A percentile compares a stretch with the other conserved stretches of the same genome.
Conservation (phyloP, 1,140 invertebrate species). For the Dendroctonus ponderosae region DNA sequence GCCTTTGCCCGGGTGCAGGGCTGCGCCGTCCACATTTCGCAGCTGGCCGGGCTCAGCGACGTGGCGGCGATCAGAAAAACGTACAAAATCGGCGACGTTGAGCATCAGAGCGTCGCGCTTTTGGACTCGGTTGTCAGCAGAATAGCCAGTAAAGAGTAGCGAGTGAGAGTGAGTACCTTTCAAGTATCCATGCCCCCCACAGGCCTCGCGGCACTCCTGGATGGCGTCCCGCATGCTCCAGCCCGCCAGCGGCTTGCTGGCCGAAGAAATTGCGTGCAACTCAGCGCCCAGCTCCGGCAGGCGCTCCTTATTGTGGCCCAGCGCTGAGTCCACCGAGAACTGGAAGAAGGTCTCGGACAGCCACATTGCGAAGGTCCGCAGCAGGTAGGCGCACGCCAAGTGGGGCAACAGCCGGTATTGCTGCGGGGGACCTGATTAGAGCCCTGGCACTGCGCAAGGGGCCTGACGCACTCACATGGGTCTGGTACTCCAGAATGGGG, state of each 20-base stretch:
- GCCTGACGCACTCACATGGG: slow-evolving; percentile 64
- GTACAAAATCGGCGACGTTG: slow-evolving; percentile 39
- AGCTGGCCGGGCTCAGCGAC: slow-evolving; percentile 36
- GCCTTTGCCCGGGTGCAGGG: slow-evolving; percentile 36
- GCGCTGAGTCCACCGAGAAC: slow-evolving; percentile 44
- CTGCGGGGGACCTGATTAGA: slow-evolving; percentile 53
- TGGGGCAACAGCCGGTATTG: slow-evolving; percentile 92
- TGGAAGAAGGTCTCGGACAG: slow-evolving; percentile 44
- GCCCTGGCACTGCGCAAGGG: background rate
- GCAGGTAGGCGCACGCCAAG: slow-evolving; percentile 74
- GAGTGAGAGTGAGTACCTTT: slow-evolving; percentile 57
- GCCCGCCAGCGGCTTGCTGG: slow-evolving; percentile 80
- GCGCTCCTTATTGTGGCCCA: slow-evolving; percentile 39
- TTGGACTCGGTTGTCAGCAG: slow-evolving; percentile 45
- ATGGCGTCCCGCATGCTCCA: slow-evolving; percentile 83
- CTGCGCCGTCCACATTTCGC: slow-evolving; percentile 35
- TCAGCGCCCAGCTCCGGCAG: slow-evolving; percentile 60
- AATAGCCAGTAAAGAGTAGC: slow-evolving; percentile 44
- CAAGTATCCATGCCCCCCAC: slow-evolving; percentile 80
- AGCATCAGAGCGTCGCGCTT: slow-evolving; percentile 34
- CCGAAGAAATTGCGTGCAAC: slow-evolving; percentile 88
- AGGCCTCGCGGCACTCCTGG: slow-evolving; percentile 88
- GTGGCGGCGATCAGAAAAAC: slow-evolving; percentile 35
- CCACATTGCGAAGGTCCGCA: slow-evolving; percentile 68
- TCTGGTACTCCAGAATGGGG: slow-evolving; percentile 87